phyloP scores from a whole-genome alignment of 2,113 vertebrate species.

The Jaculus jaculus region DNA sequence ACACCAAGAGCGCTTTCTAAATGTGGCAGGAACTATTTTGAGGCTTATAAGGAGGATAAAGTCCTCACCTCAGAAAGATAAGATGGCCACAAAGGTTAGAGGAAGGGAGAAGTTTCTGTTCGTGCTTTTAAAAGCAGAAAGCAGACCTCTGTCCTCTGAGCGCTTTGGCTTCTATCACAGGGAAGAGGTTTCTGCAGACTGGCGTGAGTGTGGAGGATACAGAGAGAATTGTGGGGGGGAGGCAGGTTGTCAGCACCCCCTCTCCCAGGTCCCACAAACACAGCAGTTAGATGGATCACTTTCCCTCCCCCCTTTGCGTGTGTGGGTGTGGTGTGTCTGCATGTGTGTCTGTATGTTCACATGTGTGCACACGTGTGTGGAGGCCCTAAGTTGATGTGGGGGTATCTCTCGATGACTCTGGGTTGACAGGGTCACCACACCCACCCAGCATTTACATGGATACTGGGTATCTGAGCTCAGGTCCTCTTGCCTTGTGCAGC shows the following conservation, averaged over 20 bases:
- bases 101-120: constrained; percentile 29
- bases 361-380: no score
- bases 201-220: neutral
- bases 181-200: neutral
- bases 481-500: no score
- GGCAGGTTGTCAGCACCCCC: neutral
- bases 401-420: no score
- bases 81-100: neutral
- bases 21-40: constrained; percentile 40
- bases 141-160: neutral
- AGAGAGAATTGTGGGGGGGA: neutral
- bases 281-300: neutral
- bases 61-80: constrained; percentile 19
- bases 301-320: neutral
- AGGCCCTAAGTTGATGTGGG: no score
- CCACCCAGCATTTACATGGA: no score
- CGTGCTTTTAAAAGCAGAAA: constrained; percentile 62
- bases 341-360: no score
- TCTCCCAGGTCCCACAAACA: neutral
- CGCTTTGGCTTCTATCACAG: neutral
- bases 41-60: constrained; percentile 11
- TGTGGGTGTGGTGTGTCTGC: no score
- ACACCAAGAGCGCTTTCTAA: constrained; percentile 46
- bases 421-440: no score
- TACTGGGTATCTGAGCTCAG: no score